These are phyloP conservation scores for Aramus guarauna DNA, from an alignment of 2,113 vertebrate species.

Conservation along the genomic window DNA sequence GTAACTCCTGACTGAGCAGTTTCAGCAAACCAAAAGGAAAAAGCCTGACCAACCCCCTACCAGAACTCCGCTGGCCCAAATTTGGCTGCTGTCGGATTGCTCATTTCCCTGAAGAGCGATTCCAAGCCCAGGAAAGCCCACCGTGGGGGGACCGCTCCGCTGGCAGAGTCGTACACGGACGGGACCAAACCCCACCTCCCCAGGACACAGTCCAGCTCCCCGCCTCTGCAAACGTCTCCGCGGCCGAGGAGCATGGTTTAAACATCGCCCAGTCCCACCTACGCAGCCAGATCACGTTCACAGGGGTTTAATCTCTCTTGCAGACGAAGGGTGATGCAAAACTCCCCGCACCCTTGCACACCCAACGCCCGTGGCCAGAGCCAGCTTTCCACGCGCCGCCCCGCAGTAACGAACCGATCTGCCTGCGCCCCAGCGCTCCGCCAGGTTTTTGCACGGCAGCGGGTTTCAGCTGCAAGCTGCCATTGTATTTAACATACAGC, in stretches of 20 bases:
- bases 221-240: fast-evolving
- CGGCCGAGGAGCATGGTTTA: fast-evolving
- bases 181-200: background rate
- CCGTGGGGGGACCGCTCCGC: background rate
- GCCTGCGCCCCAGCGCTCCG: fast-evolving
- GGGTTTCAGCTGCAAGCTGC: background rate
- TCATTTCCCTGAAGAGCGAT: background rate
- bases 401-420: background rate
- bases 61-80: background rate
- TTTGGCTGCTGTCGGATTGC: background rate
- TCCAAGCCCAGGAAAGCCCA: background rate
- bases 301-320: background rate
- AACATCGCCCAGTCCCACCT: fast-evolving
- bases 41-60: background rate
- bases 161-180: background rate
- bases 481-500: background rate
- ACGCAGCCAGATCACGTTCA: fast-evolving
- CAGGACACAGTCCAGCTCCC: background rate
- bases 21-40: background rate
- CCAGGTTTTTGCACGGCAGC: background rate
- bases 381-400: fast-evolving
- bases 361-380: fast-evolving
- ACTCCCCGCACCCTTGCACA: fast-evolving
- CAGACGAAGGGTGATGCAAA: fast-evolving
- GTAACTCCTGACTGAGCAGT: background rate